Evolutionary conservation across 2,797 vertebrate species (phyloP), one percentile per base, ranked within the genome.

Genomic region (Urosaurus nigricauda): DNA sequence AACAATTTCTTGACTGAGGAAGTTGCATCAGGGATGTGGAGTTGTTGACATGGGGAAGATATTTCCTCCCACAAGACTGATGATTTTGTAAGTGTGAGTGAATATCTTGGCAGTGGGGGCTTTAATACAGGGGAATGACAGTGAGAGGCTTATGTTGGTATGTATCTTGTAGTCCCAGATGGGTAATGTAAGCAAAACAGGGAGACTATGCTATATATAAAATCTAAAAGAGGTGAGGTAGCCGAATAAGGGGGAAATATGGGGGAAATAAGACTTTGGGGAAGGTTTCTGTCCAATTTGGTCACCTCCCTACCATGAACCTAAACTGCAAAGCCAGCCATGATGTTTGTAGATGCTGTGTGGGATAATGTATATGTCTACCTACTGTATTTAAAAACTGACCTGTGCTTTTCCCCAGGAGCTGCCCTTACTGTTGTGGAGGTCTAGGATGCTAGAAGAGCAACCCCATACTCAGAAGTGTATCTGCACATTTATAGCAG

Each of bases 171-270:
- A 79, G 77, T 60, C 14, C 43, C 26, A n/a, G 21, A 19, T 73
- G 21, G 21, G 37, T 73, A 9, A 1, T 73, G 12, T 58, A 75
- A 58, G 24, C 6, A 19, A 83, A 79, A 70, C 12, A 79, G 75
- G 47, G 16, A 71, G 47, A 35, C 26, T 47, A 79, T 63, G 11
- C 40, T 68, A 21, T 85, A 85, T 37, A 26, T 47, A 68, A 37
- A 70, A 63, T 63, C 17, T 26, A 75, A 65, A 32, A 51, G 73
- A 24, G 24, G 26, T 9, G 26, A 78, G 6, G 21, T 29, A 13
- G 19, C 29, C 75, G 4, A 94, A 93, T 93, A 93, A 95, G n/a
- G 9, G 6, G 43, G n/a, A 35, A 21, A 65, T 21, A 85, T 92
- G 1, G 35, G n/a, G n/a, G n/a, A n/a, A n/a, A n/a, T 87, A 78